phyloP scores from a whole-genome alignment of 2,797 vertebrate species.

The Pipistrellus kuhlii region DNA sequence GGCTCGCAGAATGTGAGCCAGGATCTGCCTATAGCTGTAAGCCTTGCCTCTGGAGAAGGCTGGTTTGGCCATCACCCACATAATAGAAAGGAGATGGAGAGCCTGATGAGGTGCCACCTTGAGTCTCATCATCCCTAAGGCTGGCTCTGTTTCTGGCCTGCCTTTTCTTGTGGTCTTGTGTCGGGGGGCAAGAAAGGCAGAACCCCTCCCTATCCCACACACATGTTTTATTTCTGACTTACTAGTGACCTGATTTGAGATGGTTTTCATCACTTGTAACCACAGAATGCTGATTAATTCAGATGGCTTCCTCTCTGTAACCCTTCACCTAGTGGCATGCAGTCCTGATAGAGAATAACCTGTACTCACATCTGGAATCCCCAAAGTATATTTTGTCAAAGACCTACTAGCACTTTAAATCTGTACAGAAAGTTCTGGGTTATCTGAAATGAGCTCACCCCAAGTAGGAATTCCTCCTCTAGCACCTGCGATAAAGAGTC shows the following conservation, averaged over 20 bases:
- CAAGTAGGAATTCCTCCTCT: not conserved
- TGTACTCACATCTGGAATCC: not conserved
- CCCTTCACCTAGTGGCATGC: not conserved
- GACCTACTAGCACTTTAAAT: not conserved
- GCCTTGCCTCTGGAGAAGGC: not conserved
- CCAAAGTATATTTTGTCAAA: not conserved
- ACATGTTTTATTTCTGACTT: not conserved
- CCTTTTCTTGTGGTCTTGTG: not conserved
- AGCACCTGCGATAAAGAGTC: not conserved
- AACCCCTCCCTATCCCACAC: not conserved
- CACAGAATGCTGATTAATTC: not conserved
- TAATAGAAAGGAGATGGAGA: not conserved
- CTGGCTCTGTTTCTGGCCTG: not conserved
- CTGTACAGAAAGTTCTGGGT: not conserved
- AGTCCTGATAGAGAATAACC: not conserved
- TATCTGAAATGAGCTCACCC: not conserved
- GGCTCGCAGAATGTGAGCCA: not conserved
- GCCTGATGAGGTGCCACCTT: not conserved
- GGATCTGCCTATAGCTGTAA: not conserved
- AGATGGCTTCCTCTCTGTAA: not conserved
- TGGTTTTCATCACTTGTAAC: not conserved
- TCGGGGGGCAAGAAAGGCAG: not conserved
- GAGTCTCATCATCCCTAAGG: not conserved
- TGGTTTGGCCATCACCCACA: not conserved
- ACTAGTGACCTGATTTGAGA: not conserved